A percentile compares a stretch with the other conserved stretches of the same genome.
Evolutionary conservation across 2,113 vertebrate genomes (phyloP).

Genomic region (Hydrolagus affinis): DNA sequence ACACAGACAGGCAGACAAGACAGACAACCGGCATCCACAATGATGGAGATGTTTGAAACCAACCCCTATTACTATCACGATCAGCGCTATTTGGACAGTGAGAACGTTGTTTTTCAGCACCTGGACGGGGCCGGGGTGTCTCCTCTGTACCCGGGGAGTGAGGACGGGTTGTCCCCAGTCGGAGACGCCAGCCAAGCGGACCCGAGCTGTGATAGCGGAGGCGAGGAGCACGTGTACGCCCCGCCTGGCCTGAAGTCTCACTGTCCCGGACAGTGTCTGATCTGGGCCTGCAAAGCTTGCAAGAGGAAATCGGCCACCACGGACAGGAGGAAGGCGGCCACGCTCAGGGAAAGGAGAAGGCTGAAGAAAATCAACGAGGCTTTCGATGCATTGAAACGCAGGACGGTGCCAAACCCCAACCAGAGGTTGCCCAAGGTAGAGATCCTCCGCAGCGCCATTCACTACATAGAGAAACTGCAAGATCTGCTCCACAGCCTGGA

Average conservation of each 20-base stretch:
- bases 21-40: constrained; percentile 67
- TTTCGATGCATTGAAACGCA: constrained; percentile 85
- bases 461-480: constrained; percentile 89
- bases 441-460: constrained; percentile 93
- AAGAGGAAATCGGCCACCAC: constrained; percentile 88
- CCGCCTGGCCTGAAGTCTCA: constrained; percentile 83
- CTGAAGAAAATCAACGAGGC: constrained; percentile 98
- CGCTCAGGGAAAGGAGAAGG: constrained; percentile 78
- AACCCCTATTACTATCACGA: constrained; percentile 85
- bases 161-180: constrained; percentile 75
- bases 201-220: constrained; percentile 77
- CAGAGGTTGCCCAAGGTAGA: constrained; percentile 95
- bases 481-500: constrained; percentile 83
- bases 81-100: constrained; percentile 75
- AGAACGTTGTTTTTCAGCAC: constrained; percentile 77
- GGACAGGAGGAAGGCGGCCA: constrained; percentile 87
- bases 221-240: constrained; percentile 84
- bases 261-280: constrained; percentile 85
- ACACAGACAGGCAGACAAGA: constrained; percentile 38
- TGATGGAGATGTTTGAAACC: constrained; percentile 99
- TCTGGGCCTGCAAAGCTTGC: constrained; percentile 96
- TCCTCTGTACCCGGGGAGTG: constrained; percentile 73
- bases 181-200: constrained; percentile 73
- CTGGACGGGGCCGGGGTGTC: constrained; percentile 84
- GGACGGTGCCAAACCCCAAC: constrained; percentile 90